Conservation (phyloP, 2,888 invertebrate genomes). For the Neoscelio sp. region DNA sequence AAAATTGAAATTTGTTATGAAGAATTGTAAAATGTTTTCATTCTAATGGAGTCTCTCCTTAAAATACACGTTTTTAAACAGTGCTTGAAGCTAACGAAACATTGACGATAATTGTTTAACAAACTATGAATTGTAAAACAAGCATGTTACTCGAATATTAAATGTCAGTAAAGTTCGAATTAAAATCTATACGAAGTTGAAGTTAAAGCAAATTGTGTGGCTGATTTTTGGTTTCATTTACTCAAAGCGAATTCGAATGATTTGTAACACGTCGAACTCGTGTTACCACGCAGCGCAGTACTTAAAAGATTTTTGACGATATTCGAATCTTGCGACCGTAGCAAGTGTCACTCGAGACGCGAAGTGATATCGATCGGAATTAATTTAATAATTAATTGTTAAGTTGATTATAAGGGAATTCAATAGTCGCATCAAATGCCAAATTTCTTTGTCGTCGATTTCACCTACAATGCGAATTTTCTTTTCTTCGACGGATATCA, state of each 20-base stretch:
- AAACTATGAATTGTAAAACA: background rate
- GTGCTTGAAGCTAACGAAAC: conserved; percentile 4
- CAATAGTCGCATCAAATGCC: too few species aligned
- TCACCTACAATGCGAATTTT: too few species aligned
- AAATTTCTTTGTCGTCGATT: too few species aligned
- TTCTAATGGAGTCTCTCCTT: too few species aligned
- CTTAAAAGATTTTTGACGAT: conserved; percentile 65
- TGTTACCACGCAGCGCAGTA: conserved; percentile 76
- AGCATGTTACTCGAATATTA: conserved; percentile 1
- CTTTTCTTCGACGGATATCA: background rate
- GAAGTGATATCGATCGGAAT: conserved; percentile 24
- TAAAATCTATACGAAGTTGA: background rate
- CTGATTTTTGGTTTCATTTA: conserved; percentile 75
- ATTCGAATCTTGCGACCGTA: conserved; percentile 13
- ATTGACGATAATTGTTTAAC: background rate
- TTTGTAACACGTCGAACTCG: conserved; percentile 73
- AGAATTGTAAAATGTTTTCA: too few species aligned
- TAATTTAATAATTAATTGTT: too few species aligned
- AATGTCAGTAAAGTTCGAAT: conserved; percentile 13
- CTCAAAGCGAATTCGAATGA: conserved; percentile 79
- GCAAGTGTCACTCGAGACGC: conserved; percentile 6
- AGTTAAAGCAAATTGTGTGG: conserved; percentile 52
- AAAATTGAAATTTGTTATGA: too few species aligned
- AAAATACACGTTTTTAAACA: background rate
- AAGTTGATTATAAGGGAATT: too few species aligned